These are phyloP conservation scores for Rhopalosiphum padi DNA, from an alignment of 1,140 invertebrate species.

Conservation along the genomic window DNA sequence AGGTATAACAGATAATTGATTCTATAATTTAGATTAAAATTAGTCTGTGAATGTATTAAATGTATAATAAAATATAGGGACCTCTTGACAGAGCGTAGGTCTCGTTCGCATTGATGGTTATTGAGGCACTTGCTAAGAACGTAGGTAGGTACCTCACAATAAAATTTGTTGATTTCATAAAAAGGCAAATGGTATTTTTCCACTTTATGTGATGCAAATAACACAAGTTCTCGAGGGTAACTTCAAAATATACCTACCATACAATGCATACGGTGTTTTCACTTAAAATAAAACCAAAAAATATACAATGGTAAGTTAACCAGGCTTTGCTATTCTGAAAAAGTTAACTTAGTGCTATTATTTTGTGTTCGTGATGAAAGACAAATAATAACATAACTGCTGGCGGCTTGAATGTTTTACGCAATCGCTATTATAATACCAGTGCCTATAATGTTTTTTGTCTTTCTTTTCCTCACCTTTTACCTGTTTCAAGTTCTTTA, in stretches of 20 bases:
- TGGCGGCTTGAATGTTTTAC: conserved; percentile 14
- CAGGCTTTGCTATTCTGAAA: not conserved
- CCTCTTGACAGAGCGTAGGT: not conserved
- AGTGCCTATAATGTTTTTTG: not conserved
- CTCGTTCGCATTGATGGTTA: not conserved
- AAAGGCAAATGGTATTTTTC: not conserved
- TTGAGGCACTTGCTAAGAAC: not conserved
- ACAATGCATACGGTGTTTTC: not conserved
- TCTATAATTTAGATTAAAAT: not conserved
- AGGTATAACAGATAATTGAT: not conserved
- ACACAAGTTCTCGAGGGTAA: not conserved
- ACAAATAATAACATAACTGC: conserved; percentile 11
- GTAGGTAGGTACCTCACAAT: not conserved
- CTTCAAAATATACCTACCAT: not conserved
- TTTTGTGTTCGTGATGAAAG: conserved; percentile 16
- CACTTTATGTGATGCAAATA: not conserved
- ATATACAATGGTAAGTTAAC: not conserved
- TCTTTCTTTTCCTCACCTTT: not conserved
- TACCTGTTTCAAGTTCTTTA: conserved; percentile 2
- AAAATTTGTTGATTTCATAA: not conserved
- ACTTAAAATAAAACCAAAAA: not conserved
- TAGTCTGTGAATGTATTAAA: not conserved
- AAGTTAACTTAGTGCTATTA: not conserved
- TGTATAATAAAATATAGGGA: not conserved
- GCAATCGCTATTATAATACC: not conserved